Evolutionary conservation across 2,113 vertebrate species (phyloP), one percentile per base, ranked within the genome.

Genomic region (Platysternon megacephalum): DNA sequence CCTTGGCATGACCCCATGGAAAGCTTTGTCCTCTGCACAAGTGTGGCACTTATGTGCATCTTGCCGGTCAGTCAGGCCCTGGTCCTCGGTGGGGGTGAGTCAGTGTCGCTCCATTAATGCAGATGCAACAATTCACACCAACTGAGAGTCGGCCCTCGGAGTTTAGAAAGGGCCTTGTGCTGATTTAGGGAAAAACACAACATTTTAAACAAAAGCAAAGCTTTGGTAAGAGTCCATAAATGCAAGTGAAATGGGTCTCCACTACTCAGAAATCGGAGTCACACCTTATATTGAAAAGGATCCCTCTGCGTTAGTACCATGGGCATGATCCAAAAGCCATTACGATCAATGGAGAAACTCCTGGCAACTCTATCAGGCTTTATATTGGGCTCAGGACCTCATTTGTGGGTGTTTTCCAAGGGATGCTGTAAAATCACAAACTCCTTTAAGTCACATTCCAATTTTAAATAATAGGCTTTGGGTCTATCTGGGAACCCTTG

Each of bases 351-450:
- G 48, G 85, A 53, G 46, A 44, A 78, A 44, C n/a, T 22, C 26
- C 44, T 68, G 51, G 79, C 5, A 11, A 79, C 24, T 83, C 24
- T 49, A 84, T 46, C 72, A 79, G 72, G 44, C 82, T 61, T 79
- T 22, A 42, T 22, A 52, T 39, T 49, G 39, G 8, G n/a, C 51
- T 17, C 44, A 32, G 46, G 56, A 42, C 32, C 21, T n/a, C 1
- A 0, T 1, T 2, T 1, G 4, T 61, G 48, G 44, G 68, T 12
- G 87, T 56, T 72, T 42, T 55, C 24, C 46, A 79, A 89, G 32
- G 72, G 48, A 84, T 24, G 39, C 58, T 42, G 32, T 0, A 9
- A 51, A 12, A 0, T n/a, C 29, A 0, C 0, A 0, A 48, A 42
- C 35, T 51, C 48, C 19, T 52, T 48, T 80, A 61, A 61, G 11